phyloP scores from a whole-genome alignment of 2,113 vertebrate genomes.

The Carassius gibelio region DNA sequence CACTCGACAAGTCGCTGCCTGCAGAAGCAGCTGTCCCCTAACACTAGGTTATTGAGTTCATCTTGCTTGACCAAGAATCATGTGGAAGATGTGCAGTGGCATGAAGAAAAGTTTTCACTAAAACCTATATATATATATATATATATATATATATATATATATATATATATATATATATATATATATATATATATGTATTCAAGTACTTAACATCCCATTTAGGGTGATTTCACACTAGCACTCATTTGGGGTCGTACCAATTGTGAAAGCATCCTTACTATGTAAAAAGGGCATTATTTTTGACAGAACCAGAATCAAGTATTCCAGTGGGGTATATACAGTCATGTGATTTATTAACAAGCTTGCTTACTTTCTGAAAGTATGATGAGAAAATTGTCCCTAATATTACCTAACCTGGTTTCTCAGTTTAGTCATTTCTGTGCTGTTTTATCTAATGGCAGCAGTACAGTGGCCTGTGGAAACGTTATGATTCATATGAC shows the following conservation, averaged over 20 bases:
- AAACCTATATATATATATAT: neutral
- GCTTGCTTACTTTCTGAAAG: too few species aligned
- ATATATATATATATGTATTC: neutral
- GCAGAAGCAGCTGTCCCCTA: neutral
- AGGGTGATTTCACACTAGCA: neutral
- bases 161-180: neutral
- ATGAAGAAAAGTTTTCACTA: neutral
- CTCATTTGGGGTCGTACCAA: neutral
- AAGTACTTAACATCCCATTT: neutral
- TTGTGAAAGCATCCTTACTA: neutral
- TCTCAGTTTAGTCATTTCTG: too few species aligned
- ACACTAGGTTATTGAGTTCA: slow-evolving; percentile 20
- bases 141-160: too few species aligned
- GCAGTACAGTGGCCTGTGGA: too few species aligned
- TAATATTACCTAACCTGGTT: too few species aligned
- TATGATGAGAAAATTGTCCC: too few species aligned
- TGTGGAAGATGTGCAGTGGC: neutral
- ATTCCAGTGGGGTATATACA: too few species aligned
- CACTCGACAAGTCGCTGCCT: slow-evolving; percentile 45
- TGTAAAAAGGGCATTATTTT: too few species aligned
- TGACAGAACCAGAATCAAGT: too few species aligned
- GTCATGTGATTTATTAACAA: too few species aligned
- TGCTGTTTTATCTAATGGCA: too few species aligned
- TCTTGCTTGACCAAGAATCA: slow-evolving; percentile 4
- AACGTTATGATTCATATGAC: too few species aligned